phyloP scores from a whole-genome alignment of 2,797 vertebrate genomes.

The Brachymystax lenok region DNA sequence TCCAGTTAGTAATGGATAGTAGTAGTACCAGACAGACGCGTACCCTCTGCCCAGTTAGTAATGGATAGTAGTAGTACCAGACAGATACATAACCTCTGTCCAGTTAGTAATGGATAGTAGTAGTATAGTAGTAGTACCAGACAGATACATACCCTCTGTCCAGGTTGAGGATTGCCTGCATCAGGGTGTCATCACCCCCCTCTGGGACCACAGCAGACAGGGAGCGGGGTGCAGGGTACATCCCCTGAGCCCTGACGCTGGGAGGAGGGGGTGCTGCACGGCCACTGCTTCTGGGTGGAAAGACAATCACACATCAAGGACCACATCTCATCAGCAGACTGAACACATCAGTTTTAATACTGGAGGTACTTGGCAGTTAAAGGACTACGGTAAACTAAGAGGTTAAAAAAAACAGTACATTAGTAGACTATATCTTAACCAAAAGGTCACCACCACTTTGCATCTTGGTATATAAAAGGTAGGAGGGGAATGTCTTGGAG shows the following conservation, averaged over 20 bases:
- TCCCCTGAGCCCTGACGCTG: slow-evolving; percentile 63
- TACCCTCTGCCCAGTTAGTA: background rate
- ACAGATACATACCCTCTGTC: slow-evolving; percentile 69
- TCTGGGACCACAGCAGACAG: slow-evolving; percentile 62
- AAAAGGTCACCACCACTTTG: no score
- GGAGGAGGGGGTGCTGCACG: slow-evolving; percentile 64
- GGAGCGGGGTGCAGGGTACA: slow-evolving; percentile 69
- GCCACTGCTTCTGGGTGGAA: slow-evolving; percentile 41
- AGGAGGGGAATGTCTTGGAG: no score
- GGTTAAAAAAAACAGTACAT: no score
- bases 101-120: no score
- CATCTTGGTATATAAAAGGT: no score
- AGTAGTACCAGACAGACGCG: background rate
- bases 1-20: slow-evolving; percentile 56
- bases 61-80: background rate
- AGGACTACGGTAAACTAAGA: no score
- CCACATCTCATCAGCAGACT: background rate
- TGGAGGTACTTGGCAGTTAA: no score
- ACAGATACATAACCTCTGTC: background rate
- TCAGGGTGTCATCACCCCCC: slow-evolving; percentile 73
- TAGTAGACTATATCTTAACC: no score
- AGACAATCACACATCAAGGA: slow-evolving; percentile 3
- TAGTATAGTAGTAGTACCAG: background rate
- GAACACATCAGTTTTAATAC: background rate
- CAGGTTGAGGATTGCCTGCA: slow-evolving; percentile 78